Conservation (phyloP, 1,140 invertebrate genomes). For the Teleogryllus occipitalis region DNA sequence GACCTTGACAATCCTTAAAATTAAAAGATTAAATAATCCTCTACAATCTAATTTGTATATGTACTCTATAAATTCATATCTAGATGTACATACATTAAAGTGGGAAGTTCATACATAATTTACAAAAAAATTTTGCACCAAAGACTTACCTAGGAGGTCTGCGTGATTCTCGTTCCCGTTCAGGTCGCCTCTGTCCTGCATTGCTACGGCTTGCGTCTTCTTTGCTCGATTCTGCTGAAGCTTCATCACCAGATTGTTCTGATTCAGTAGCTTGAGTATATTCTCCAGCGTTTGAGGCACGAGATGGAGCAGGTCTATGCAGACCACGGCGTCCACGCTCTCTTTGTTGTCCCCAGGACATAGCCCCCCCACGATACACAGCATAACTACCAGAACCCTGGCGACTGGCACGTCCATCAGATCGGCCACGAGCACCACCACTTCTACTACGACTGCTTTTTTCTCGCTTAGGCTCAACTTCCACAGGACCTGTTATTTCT, state of each 20-base stretch:
- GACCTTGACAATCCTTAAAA: too few species aligned
- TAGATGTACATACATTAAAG: too few species aligned
- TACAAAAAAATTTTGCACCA: not conserved
- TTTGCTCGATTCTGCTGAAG: slow-evolving; percentile 42
- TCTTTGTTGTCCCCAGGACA: slow-evolving; percentile 33
- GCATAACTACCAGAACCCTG: slow-evolving; percentile 29
- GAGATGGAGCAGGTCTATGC: slow-evolving; percentile 21
- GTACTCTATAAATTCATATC: too few species aligned
- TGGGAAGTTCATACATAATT: not conserved
- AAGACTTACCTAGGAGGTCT: slow-evolving; percentile 12
- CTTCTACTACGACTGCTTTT: slow-evolving; percentile 9
- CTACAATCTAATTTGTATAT: too few species aligned
- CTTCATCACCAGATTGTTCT: slow-evolving; percentile 49
- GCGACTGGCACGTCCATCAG: slow-evolving; percentile 15
- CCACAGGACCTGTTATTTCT: not conserved
- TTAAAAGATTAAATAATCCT: too few species aligned
- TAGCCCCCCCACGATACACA: slow-evolving; percentile 31
- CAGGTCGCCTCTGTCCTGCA: slow-evolving; percentile 10
- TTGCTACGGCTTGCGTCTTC: slow-evolving; percentile 36
- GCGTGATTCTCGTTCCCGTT: slow-evolving; percentile 9
- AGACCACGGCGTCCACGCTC: slow-evolving; percentile 34
- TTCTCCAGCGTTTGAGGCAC: slow-evolving; percentile 7
- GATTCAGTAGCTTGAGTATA: slow-evolving; percentile 39
- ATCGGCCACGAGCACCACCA: slow-evolving; percentile 16
- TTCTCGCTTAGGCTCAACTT: slow-evolving; percentile 9